Percentiles rank a stretch among this genome's conserved stretches.
Conservation (phyloP, 2,888 invertebrate species). For the Poecilus cupreus region DNA sequence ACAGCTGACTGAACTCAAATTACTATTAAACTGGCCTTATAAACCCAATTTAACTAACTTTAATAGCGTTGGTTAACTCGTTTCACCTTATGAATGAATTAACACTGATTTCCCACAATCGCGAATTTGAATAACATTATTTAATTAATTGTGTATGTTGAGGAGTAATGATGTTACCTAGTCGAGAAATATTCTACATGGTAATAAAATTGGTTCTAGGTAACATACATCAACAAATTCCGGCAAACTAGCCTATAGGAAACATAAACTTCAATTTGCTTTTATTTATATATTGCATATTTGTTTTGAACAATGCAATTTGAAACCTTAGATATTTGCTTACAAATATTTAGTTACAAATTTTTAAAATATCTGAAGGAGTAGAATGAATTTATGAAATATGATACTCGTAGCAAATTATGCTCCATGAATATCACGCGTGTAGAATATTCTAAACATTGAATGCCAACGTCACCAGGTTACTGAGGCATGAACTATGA, state of each 20-base stretch:
- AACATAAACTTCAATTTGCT: too few relatives aligned
- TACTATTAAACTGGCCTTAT: constrained; percentile 23
- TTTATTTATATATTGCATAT: too few relatives aligned
- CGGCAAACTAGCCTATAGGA: too few relatives aligned
- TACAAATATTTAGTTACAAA: too few relatives aligned
- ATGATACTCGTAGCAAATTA: constrained; percentile 14
- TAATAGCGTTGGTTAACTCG: constrained; percentile 33
- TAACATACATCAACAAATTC: too few relatives aligned
- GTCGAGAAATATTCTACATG: too few relatives aligned
- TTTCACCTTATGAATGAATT: constrained; percentile 44
- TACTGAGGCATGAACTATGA: constrained; percentile 38
- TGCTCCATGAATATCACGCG: not conserved
- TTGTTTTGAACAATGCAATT: too few relatives aligned
- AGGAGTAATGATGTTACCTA: too few relatives aligned
- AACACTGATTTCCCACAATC: constrained; percentile 12
- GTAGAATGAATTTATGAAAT: constrained; percentile 11
- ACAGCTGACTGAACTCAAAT: constrained; percentile 34
- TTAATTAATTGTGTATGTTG: not conserved
- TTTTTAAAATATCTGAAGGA: not conserved
- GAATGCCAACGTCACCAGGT: constrained; percentile 28
- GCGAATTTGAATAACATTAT: constrained; percentile 1
- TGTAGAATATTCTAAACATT: constrained; percentile 26
- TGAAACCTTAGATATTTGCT: not conserved
- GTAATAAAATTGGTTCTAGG: too few relatives aligned
- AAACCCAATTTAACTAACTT: constrained; percentile 44